Conservation (phyloP, 2,113 vertebrate genomes). For the Mobula hypostoma region DNA sequence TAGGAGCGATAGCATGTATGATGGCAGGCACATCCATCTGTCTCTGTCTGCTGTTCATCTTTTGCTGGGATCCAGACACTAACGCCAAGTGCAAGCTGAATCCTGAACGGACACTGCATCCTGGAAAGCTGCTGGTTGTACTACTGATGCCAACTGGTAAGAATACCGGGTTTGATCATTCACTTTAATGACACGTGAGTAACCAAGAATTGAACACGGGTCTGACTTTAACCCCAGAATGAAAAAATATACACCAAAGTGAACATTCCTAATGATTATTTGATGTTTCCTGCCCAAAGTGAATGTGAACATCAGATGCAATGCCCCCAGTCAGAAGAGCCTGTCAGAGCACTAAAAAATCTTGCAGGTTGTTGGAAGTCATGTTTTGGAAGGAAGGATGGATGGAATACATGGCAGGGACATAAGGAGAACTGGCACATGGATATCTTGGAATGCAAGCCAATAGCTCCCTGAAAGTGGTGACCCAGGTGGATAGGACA, state of each 20-base stretch:
- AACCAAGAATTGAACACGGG: neutral
- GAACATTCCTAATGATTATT: neutral
- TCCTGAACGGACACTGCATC: slow-evolving; percentile 55
- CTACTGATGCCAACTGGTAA: slow-evolving; percentile 59
- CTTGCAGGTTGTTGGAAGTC: neutral
- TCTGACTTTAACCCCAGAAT: neutral
- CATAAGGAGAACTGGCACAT: no score
- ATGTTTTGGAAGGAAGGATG: no score
- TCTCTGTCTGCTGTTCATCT: slow-evolving; percentile 60
- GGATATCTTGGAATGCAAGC: no score
- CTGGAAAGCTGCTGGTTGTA: slow-evolving; percentile 59
- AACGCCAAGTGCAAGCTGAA: slow-evolving; percentile 59
- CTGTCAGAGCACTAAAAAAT: neutral
- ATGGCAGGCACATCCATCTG: slow-evolving; percentile 56
- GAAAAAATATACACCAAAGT: neutral
- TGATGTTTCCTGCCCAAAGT: neutral
- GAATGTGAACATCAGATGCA: neutral
- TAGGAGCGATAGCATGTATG: slow-evolving; percentile 56
- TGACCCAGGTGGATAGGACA: no score
- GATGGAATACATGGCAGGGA: no score
- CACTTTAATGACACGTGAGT: neutral
- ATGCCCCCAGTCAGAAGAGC: neutral
- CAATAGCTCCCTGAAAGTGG: no score
- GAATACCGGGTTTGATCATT: neutral
- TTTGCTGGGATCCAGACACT: slow-evolving; percentile 65